A percentile compares a stretch with the other conserved stretches of the same genome.
Conservation (phyloP, 2,888 invertebrate species). For the Coleophora deauratella region DNA sequence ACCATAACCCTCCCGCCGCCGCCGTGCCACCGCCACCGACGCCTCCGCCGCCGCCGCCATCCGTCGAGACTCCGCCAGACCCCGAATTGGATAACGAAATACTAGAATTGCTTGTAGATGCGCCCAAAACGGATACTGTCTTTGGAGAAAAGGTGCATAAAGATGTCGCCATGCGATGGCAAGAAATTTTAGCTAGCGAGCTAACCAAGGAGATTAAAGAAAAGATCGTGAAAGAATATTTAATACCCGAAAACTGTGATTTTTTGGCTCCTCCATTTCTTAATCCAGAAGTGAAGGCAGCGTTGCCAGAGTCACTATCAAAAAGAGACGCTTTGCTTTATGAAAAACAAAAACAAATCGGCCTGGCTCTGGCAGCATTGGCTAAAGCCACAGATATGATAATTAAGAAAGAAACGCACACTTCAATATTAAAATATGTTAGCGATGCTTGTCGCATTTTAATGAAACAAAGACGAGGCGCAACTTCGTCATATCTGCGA, state of each 20-base stretch:
- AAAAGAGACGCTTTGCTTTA: conserved; percentile 2
- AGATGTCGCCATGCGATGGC: conserved; percentile 3
- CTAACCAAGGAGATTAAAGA: conserved; percentile 2
- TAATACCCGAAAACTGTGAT: conserved; percentile 6
- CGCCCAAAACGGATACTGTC: background rate
- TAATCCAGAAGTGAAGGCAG: conserved; percentile 5
- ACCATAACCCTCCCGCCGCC: background rate
- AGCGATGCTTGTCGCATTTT: conserved; percentile 10
- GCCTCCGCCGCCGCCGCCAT: background rate
- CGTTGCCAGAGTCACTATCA: background rate
- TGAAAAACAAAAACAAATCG: conserved; percentile 2
- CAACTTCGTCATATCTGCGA: background rate
- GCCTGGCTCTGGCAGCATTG: background rate
- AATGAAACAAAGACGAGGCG: conserved; percentile 2
- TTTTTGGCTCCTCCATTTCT: conserved; percentile 2
- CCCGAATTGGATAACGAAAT: background rate
- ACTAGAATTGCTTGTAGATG: background rate
- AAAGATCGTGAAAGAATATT: conserved; percentile 2
- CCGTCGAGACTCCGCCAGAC: background rate
- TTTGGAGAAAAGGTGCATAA: background rate
- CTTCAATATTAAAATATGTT: conserved; percentile 1
- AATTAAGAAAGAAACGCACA: background rate
- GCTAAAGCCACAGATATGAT: background rate
- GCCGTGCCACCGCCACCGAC: background rate
- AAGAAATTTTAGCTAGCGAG: conserved; percentile 1